Evolutionary conservation across 37 sponge, comb jelly and placozoan genomes (phyloP).

Genomic region (Lycopodina hypogea): DNA sequence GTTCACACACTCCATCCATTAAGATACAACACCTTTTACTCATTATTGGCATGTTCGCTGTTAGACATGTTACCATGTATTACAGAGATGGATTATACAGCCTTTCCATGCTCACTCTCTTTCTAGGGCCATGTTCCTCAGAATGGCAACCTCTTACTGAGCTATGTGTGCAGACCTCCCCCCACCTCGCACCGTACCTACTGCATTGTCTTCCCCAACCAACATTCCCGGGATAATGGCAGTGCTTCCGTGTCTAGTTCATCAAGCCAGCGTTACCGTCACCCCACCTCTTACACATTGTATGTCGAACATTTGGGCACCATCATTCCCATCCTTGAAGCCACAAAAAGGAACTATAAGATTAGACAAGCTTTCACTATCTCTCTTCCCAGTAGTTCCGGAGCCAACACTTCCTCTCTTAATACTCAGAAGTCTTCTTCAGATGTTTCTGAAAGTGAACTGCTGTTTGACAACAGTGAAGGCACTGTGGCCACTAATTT

Average conservation of each 20-base stretch:
- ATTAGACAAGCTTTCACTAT: conserved; percentile 78
- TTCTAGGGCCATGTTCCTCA: conserved; percentile 75
- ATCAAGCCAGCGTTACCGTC: conserved; percentile 36
- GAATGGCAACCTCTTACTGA: conserved; percentile 30
- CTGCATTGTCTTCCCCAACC: conserved; percentile 78
- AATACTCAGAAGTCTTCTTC: conserved; percentile 18
- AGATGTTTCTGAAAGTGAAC: conserved; percentile 24
- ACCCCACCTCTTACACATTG: conserved; percentile 78
- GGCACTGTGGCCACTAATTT: conserved; percentile 12
- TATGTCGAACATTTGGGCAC: conserved; percentile 90
- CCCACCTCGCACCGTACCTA: conserved; percentile 73
- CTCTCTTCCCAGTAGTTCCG: conserved; percentile 38
- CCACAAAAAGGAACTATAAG: conserved; percentile 61
- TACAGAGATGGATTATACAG: too few species aligned
- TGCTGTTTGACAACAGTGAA: not conserved
- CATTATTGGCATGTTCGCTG: too few species aligned
- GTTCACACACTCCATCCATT: too few species aligned
- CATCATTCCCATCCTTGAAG: conserved; percentile 77
- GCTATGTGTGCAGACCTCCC: conserved; percentile 70
- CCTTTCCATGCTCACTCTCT: not conserved
- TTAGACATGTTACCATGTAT: too few species aligned
- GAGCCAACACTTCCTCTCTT: not conserved
- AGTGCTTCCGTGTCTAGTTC: conserved; percentile 3
- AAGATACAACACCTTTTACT: too few species aligned
- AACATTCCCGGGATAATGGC: not conserved